Percentiles rank a stretch among this genome's conserved stretches.
phyloP scores from a whole-genome alignment of 2,797 vertebrate genomes.

The Hapalemur alaotrensis region DNA sequence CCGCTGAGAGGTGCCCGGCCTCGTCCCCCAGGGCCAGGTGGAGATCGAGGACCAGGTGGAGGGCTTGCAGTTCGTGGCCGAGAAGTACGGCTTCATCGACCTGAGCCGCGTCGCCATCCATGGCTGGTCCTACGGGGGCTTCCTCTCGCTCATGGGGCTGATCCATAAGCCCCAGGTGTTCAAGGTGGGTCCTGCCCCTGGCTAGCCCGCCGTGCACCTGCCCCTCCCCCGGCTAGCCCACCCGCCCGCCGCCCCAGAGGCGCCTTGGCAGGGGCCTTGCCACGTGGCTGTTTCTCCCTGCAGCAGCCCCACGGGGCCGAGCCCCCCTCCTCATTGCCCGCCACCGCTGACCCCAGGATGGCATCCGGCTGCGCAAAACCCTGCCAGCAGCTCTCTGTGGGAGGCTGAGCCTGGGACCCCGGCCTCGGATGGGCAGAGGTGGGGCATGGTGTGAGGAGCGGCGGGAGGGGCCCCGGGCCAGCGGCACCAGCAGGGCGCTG shows the following conservation, averaged over 20 bases:
- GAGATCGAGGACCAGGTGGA: constrained; percentile 99
- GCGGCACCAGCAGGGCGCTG: constrained; percentile 65
- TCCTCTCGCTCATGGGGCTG: constrained; percentile 98
- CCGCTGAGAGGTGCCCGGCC: background rate
- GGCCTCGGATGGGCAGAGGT: constrained; percentile 79
- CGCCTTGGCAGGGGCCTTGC: constrained; percentile 67
- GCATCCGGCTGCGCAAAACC: constrained; percentile 73
- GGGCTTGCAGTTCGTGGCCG: constrained; percentile 94
- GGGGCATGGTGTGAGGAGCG: constrained; percentile 73
- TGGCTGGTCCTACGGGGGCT: constrained; percentile 98
- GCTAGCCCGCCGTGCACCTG: background rate
- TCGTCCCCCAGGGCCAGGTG: constrained; percentile 91
- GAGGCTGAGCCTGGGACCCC: constrained; percentile 78
- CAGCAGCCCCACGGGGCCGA: constrained; percentile 73
- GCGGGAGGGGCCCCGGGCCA: constrained; percentile 69
- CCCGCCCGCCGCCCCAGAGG: background rate
- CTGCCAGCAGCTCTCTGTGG: constrained; percentile 76
- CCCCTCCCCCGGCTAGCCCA: background rate
- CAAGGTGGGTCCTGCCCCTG: constrained; percentile 87
- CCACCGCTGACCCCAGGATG: constrained; percentile 77
- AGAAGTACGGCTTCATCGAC: constrained; percentile 97
- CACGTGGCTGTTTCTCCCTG: constrained; percentile 78
- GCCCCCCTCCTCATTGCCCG: constrained; percentile 76
- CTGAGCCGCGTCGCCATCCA: constrained; percentile 96
- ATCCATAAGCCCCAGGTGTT: constrained; percentile 96